These are phyloP conservation scores for Microtus ochrogaster DNA, from an alignment of 2,113 vertebrate species.

Conservation along the genomic window DNA sequence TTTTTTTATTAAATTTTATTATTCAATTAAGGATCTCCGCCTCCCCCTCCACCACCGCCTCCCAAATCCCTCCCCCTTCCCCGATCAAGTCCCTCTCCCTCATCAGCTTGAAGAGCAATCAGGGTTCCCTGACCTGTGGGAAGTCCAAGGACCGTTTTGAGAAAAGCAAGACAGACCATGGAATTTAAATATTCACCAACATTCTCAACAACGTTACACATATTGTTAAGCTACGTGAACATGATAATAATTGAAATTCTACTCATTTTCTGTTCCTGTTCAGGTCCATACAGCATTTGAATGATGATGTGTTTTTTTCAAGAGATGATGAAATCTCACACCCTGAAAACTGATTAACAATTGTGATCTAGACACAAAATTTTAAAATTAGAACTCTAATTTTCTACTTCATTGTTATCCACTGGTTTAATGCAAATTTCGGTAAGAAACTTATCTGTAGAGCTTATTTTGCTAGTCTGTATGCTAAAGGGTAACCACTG, in stretches of 20 bases:
- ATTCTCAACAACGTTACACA: background rate
- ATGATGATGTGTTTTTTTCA: conserved; percentile 50
- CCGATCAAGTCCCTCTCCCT: no score
- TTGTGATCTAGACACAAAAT: conserved; percentile 58
- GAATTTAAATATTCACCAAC: background rate
- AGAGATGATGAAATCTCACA: conserved; percentile 43
- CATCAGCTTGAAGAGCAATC: no score
- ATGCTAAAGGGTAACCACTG: background rate
- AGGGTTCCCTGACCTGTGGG: no score
- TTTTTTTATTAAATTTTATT: no score
- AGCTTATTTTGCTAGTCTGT: conserved; percentile 20
- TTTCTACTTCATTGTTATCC: background rate
- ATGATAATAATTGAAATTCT: conserved; percentile 49
- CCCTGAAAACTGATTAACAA: conserved; percentile 46
- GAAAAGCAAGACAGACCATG: background rate
- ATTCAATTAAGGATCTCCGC: no score
- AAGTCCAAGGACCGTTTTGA: background rate
- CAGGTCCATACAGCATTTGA: conserved; percentile 20
- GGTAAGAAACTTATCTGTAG: background rate
- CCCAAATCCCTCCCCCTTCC: no score
- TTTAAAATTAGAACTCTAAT: conserved; percentile 31
- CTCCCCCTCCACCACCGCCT: no score
- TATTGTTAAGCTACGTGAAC: background rate
- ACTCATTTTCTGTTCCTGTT: background rate
- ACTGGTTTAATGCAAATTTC: background rate